phyloP scores from a whole-genome alignment of 2,113 vertebrate species.

The Dipodomys ordii region DNA sequence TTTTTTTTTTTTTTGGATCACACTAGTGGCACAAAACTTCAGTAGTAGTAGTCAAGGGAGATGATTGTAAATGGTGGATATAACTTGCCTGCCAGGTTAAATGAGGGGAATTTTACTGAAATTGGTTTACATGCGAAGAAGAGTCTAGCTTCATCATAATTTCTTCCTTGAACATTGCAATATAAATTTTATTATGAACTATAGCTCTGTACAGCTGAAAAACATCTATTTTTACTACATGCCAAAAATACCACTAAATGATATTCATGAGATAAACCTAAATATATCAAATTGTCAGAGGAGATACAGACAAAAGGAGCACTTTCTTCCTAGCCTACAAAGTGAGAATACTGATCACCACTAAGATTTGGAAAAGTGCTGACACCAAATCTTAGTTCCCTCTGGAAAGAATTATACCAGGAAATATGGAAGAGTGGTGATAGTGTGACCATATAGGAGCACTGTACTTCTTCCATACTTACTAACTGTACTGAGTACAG shows the following conservation, averaged over 20 bases:
- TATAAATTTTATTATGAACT: slow-evolving; percentile 75
- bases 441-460: background rate
- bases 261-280: slow-evolving; percentile 78
- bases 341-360: slow-evolving; percentile 67
- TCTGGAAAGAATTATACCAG: slow-evolving; percentile 12
- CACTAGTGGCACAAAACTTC: slow-evolving; percentile 33
- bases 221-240: slow-evolving; percentile 76
- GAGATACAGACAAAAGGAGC: slow-evolving; percentile 65
- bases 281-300: slow-evolving; percentile 79
- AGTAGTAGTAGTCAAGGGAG: slow-evolving; percentile 46
- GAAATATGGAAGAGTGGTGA: background rate
- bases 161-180: slow-evolving; percentile 58
- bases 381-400: background rate
- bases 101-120: slow-evolving; percentile 25
- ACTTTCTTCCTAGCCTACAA: slow-evolving; percentile 25
- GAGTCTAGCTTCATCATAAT: slow-evolving; percentile 47
- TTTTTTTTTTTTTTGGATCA: slow-evolving; percentile 53
- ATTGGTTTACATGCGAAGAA: background rate
- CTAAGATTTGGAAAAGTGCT: slow-evolving; percentile 49
- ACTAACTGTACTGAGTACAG: background rate
- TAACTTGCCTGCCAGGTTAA: background rate
- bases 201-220: slow-evolving; percentile 65
- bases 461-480: background rate
- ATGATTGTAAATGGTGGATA: background rate
- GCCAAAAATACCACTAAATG: slow-evolving; percentile 71